phyloP scores from a whole-genome alignment of 2,113 vertebrate species.

The Phocoena phocoena region DNA sequence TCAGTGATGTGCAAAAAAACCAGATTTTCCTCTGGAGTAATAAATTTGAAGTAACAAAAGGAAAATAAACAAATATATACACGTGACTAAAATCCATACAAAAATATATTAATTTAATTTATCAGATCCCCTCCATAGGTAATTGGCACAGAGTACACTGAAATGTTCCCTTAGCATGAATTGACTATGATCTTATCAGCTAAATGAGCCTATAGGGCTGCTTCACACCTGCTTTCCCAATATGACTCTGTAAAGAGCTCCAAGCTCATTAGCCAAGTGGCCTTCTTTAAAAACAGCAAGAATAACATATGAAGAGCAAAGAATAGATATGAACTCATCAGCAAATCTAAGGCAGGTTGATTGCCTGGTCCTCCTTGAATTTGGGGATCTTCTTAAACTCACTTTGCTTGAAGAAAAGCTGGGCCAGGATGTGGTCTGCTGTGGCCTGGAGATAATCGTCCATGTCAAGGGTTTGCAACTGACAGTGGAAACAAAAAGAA shows the following conservation, averaged over 20 bases:
- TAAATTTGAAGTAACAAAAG: conserved; percentile 20
- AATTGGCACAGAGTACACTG: background rate
- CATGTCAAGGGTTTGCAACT: conserved; percentile 84
- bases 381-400: conserved; percentile 83
- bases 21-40: background rate
- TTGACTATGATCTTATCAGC: background rate
- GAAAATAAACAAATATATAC: background rate
- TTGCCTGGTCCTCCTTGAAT: conserved; percentile 66
- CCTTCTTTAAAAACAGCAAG: background rate
- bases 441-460: conserved; percentile 77
- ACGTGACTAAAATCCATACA: background rate
- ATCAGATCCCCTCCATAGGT: background rate
- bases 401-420: conserved; percentile 82
- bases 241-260: background rate
- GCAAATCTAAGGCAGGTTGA: conserved; percentile 60
- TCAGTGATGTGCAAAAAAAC: background rate
- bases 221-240: background rate
- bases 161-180: background rate
- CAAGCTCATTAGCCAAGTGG: background rate
- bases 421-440: conserved; percentile 82
- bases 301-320: background rate
- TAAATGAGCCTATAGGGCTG: background rate
- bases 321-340: background rate
- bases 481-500: background rate
- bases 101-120: background rate